phyloP scores from a whole-genome alignment of 2,113 vertebrate species.

The Neotoma lepida region DNA sequence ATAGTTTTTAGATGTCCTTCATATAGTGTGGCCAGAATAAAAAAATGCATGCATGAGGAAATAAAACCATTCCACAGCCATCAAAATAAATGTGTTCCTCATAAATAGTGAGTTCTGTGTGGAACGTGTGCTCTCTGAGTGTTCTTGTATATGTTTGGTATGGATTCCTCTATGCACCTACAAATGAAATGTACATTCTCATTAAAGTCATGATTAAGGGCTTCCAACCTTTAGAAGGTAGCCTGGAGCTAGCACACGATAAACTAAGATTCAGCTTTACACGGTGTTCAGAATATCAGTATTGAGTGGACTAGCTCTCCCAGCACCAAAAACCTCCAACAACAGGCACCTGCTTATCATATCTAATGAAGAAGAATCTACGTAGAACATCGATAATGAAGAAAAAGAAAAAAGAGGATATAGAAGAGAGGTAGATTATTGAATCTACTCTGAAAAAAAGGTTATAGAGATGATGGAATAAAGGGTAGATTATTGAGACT shows the following conservation, averaged over 20 bases:
- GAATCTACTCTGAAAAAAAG: too few relatives aligned
- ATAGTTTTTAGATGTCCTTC: background rate
- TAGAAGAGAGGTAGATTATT: too few relatives aligned
- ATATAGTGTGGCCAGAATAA: constrained; percentile 5
- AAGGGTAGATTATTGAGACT: too few relatives aligned
- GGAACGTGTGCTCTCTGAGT: constrained; percentile 5
- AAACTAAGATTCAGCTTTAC: background rate
- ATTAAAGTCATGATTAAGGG: background rate
- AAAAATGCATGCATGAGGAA: constrained; percentile 28
- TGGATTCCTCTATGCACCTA: background rate
- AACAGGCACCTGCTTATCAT: background rate
- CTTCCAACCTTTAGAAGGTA: constrained; percentile 31
- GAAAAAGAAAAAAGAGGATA: too few relatives aligned
- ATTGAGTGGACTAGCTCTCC: background rate
- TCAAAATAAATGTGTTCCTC: constrained; percentile 46
- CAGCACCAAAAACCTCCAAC: background rate
- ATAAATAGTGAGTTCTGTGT: constrained; percentile 30
- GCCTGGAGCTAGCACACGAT: background rate
- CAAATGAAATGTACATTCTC: constrained; percentile 16
- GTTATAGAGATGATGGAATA: too few relatives aligned
- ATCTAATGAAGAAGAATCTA: background rate
- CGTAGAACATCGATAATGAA: background rate
- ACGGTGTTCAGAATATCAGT: background rate
- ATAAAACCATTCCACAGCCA: background rate
- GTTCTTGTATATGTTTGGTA: background rate